Evolutionary conservation across 2,888 invertebrate genomes (phyloP), one percentile per base, ranked within the genome.

Genomic region (Clostera curtula): DNA sequence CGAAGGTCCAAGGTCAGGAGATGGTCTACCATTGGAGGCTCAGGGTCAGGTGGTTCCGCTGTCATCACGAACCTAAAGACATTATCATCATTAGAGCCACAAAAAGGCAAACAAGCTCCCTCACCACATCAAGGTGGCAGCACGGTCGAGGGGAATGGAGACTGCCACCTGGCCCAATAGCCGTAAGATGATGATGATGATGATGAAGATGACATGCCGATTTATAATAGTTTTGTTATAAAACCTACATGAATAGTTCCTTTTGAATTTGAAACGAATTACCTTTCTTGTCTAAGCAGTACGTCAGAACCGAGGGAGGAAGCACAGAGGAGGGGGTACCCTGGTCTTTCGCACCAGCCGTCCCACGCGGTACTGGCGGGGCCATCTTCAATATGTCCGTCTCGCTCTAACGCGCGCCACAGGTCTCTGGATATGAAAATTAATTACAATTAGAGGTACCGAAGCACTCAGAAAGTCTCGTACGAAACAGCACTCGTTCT

Each of bases 281-380:
- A 92, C 72, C 92, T 75, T 51, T 89, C 88, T 60, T 93, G 94
- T 2, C 76, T 85, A 0, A 91, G 86, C 0, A 86, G 68, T 2
- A 93, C 87, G 25, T 87, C 85, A 23, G 85, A 84, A 0, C 88
- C 89, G 17, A 86, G 84, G 25, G 86, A 71, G 0, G 77, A 76
- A 12, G 94, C 87, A 9, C 87, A 88, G 4, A 95, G 86, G n/a
- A 93, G 69, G 0, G 94, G 94, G 60, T 92, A 94, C 0, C 94
- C 94, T 63, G 92, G 92, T 61, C 92, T 89, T 44, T 91, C 87
- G 8, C 93, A 94, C 94, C 94, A 95, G 3, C 75, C 80, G 36
- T 82, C 83, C 83, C 82, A 83, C 17, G 82, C 82, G 43, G 65
- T 56, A 14, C 70, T 48, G 19, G 54, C 49, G 3, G 47, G 35